Base-by-base conservation (phyloP, 2,113 vertebrate species). In the Gorsachius goisagi region DNA sequence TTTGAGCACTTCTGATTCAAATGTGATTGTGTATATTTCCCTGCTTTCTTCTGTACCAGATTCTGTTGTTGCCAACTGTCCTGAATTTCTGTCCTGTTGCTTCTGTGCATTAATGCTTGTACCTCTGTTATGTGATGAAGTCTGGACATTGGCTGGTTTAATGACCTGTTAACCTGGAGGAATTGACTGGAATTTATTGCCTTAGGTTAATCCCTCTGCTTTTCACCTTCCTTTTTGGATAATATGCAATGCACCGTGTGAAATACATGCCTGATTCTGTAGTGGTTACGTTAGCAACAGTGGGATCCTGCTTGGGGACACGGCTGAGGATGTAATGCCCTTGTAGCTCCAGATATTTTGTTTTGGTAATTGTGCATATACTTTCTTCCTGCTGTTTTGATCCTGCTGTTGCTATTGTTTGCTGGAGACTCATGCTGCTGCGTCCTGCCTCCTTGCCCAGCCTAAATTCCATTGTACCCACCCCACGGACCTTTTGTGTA, bases 341-440 rank as follows among this genome's bases (percentile, higher is more conserved):
- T 76, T 78, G 94, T 72, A 87, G 58, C 41, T 55, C 50, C 84
- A 87, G 82, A 88, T 85, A 71, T 73, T 96, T 91, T 88, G 67
- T 77, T 77, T 82, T 77, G 47, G 37, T 88, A 90, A 95, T 94
- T 96, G 93, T 95, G 85, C 71, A 28, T 74, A 35, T 72, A 58
- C 69, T 96, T 80, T 94, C 56, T 80, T 73, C 94, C 93, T 96
- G 94, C 92, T 97, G 89, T 94, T 97, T 96, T 96, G 95, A 95
- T 96, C 95, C 88, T 7, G 90, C 96, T 97, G 90, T 96, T 95
- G 88, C 95, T 84, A 97, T 97, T 97, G 96, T 97, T 95, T 95
- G 64, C 91, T 95, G 91, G 87, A 96, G 95, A 96, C 85, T 95
- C 94, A 95, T 72, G 85, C 94, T 94, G 95, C 64, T 92, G 53